Percentiles rank a stretch among this genome's conserved stretches.
These are phyloP conservation scores for Acleris holmiana DNA, from an alignment of 2,888 invertebrate species.

Conservation along the genomic window DNA sequence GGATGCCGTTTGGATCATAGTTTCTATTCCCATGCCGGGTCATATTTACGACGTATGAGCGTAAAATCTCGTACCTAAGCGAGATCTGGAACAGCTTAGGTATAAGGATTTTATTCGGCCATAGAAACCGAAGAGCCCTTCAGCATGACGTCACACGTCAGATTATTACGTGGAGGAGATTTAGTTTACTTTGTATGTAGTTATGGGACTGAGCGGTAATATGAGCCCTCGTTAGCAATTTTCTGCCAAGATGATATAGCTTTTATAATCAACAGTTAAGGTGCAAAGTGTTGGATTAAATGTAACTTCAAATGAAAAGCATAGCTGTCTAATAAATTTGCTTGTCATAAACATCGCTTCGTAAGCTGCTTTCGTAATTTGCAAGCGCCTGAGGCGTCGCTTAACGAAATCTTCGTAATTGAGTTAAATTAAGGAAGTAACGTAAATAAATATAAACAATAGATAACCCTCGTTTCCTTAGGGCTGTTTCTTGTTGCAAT, in stretches of 20 bases:
- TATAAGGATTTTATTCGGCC: conserved; percentile 16
- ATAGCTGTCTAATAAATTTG: conserved; percentile 34
- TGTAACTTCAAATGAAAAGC: conserved; percentile 21
- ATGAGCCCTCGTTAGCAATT: conserved; percentile 17
- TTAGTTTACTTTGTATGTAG: neutral
- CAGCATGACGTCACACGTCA: conserved; percentile 12
- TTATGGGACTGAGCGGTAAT: conserved; percentile 19
- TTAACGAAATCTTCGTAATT: conserved; percentile 37
- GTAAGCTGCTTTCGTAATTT: conserved; percentile 32
- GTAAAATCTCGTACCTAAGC: conserved; percentile 18
- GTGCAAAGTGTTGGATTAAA: conserved; percentile 18
- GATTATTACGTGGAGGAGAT: neutral
- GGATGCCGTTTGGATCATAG: neutral
- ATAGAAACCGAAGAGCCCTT: conserved; percentile 15
- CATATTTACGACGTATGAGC: conserved; percentile 25
- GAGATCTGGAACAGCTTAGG: conserved; percentile 8
- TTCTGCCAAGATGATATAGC: conserved; percentile 12
- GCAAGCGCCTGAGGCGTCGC: conserved; percentile 30
- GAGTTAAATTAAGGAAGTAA: conserved; percentile 36
- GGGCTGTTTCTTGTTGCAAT: neutral
- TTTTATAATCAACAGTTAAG: conserved; percentile 9
- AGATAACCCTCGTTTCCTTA: conserved; percentile 22
- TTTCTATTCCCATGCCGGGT: conserved; percentile 11
- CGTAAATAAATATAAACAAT: conserved; percentile 33
- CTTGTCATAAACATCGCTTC: conserved; percentile 37